Evolutionary conservation across 2,888 invertebrate species (phyloP), one percentile per base, ranked within the genome.

Genomic region (Eugnorisma glareosa): DNA sequence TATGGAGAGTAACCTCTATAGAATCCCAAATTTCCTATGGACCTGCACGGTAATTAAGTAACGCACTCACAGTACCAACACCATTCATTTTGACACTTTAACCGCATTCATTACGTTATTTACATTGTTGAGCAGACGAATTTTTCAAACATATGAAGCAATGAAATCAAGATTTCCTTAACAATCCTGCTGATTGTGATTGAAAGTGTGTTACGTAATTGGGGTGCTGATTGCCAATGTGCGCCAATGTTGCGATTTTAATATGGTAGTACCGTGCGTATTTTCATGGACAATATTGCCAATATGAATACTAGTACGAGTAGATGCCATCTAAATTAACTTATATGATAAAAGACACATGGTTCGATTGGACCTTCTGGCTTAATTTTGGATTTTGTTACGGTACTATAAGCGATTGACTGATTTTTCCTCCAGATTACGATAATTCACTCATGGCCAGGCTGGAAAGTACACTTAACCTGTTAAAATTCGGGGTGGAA

Each of bases 251-350:
- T 54, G 64, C 31, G 40, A 48, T 74, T 51, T 54, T 40, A 57
- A 57, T 73, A 73, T 31, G 35, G 13, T 18, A 45, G 43, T n/a
- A 6, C 74, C 15, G 43, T 63, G 43, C 71, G 7, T 80, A 5
- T 54, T 63, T 45, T 54, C 54, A 81, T 81, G 63, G 73, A 81
- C 18, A 28, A 24, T n/a, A n/a, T 54, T 73, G 77, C 63, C 64
- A 73, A 54, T 57, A 57, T 10, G 21, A 57, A 54, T 43, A 54
- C 4, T 1, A 74, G 31, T 31, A 48, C 40, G 13, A 24, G 21
- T 43, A 43, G 24, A 15, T 24, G 8, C n/a, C 31, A 24, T n/a
- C n/a, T 54, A 31, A 73, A 64, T 18, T 21, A 57, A 37, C 31
- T 24, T 64, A 13, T 6, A 48, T 28, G 37, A 40, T 24, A 64